Conservation (phyloP, 2,113 vertebrate genomes). For the Hemichromis elongatus region DNA sequence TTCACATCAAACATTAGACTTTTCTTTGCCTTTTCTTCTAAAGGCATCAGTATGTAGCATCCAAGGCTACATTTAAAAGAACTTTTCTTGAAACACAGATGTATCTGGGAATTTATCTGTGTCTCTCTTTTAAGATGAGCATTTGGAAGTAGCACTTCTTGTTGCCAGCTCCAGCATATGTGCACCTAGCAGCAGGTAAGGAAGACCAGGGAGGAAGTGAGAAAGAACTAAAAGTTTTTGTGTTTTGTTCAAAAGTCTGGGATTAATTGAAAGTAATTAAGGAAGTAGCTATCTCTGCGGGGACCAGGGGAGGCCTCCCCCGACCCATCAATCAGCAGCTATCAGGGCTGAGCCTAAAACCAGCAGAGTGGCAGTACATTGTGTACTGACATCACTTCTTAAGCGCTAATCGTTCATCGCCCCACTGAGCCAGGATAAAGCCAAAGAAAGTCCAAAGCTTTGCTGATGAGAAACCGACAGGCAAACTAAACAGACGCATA, state of each 20-base stretch:
- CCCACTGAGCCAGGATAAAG: conserved; percentile 25
- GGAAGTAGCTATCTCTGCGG: conserved; percentile 25
- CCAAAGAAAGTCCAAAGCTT: conserved; percentile 40
- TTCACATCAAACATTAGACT: background rate
- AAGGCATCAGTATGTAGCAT: background rate
- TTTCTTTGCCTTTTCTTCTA: background rate
- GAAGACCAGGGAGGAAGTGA: background rate
- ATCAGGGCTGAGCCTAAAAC: conserved; percentile 13
- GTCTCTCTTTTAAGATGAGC: background rate
- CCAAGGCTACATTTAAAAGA: background rate
- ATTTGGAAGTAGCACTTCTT: background rate
- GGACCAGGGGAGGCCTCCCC: background rate
- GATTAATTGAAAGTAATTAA: conserved; percentile 65
- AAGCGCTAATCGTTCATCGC: conserved; percentile 37
- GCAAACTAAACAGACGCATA: background rate
- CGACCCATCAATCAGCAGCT: conserved; percentile 33
- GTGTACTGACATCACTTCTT: conserved; percentile 37
- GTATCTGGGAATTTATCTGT: background rate
- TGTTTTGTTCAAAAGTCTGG: conserved; percentile 8
- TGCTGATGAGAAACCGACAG: conserved; percentile 27
- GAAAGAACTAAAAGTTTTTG: conserved; percentile 15
- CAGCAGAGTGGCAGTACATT: background rate
- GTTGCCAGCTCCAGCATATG: background rate
- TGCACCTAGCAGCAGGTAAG: background rate
- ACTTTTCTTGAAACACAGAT: background rate